Conservation (phyloP, 2,113 vertebrate species). For the Bolborhynchus lineola region DNA sequence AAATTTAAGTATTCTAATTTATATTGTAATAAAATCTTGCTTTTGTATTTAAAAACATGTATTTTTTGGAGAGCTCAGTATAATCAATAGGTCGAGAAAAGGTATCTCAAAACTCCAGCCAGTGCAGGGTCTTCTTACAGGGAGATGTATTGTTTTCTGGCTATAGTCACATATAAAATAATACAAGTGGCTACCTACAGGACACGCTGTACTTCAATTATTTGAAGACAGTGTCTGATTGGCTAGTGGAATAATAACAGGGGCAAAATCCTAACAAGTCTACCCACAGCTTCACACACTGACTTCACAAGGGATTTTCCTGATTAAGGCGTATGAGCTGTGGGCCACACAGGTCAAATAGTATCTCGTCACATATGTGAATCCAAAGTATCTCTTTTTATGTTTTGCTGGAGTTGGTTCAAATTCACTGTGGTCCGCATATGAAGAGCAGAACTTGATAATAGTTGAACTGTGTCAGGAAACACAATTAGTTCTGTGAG, state of each 20-base stretch:
- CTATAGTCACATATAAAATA: neutral
- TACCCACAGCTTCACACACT: neutral
- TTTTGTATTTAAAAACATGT: neutral
- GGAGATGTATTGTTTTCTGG: neutral
- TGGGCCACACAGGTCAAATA: neutral
- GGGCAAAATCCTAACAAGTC: neutral
- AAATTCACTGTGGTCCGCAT: conserved; percentile 10
- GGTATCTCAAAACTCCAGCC: neutral
- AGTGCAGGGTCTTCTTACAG: neutral
- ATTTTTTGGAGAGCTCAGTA: neutral
- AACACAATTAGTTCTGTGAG: neutral
- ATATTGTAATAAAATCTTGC: neutral
- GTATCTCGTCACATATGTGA: neutral
- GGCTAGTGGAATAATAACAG: neutral
- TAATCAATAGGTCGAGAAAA: neutral
- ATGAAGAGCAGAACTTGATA: conserved; percentile 21
- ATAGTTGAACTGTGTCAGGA: neutral
- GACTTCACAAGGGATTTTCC: neutral
- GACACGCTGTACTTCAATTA: neutral
- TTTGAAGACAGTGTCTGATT: neutral
- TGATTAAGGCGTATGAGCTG: neutral
- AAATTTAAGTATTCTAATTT: neutral
- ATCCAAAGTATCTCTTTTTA: neutral
- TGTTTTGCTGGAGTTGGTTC: conserved; percentile 22
- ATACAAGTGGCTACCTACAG: neutral